Conservation (phyloP, 2,888 invertebrate genomes). For the Ormia ochracea region DNA sequence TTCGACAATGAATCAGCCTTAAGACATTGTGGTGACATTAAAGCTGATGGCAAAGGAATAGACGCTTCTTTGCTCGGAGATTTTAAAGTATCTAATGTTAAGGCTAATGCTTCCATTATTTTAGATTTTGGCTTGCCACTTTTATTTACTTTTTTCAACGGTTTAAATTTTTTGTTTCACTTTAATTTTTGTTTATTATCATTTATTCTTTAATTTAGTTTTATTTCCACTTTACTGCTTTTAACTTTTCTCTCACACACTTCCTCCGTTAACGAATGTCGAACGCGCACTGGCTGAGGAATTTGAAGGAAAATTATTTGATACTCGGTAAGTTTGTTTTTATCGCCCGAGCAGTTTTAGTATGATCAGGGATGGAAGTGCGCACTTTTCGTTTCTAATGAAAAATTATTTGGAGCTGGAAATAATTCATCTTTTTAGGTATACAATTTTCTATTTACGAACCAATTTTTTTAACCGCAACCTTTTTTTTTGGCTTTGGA, state of each 20-base stretch:
- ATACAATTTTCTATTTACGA: no score
- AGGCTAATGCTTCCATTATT: conserved; percentile 42
- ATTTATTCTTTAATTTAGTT: conserved; percentile 9
- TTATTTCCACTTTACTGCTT: not conserved
- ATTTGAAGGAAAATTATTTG: conserved; percentile 45
- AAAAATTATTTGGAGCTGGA: no score
- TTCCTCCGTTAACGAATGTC: conserved; percentile 51
- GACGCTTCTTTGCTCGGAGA: conserved; percentile 2
- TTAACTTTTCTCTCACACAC: conserved; percentile 28
- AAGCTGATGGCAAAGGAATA: conserved; percentile 22
- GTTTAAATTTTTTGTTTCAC: conserved; percentile 18
- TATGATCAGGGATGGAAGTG: conserved; percentile 12
- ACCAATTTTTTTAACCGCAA: no score
- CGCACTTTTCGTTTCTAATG: no score
- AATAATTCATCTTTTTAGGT: no score
- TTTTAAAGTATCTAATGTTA: conserved; percentile 51
- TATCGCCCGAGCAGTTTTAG: conserved; percentile 22
- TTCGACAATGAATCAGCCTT: conserved; percentile 23
- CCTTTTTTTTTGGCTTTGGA: no score
- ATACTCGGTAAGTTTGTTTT: conserved; percentile 29
- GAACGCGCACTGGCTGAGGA: conserved; percentile 57
- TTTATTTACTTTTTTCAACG: not conserved
- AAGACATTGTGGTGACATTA: conserved; percentile 41
- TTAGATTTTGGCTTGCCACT: not conserved
- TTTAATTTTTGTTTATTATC: not conserved